phyloP scores from a whole-genome alignment of 1,140 invertebrate species.

The Drosophila kohkoa region DNA sequence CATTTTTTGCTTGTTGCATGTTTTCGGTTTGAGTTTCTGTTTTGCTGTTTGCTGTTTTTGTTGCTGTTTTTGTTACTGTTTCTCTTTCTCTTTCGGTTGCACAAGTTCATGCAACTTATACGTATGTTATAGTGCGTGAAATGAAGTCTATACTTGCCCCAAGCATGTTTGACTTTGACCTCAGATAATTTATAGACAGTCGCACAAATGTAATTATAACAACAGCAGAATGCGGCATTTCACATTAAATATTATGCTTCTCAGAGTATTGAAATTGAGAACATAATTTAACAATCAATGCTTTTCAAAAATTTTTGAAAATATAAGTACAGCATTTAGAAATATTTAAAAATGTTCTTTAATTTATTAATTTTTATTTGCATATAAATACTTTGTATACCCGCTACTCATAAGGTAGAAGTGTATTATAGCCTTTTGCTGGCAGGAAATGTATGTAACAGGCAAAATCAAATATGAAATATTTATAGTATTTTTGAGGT shows the following conservation, averaged over 20 bases:
- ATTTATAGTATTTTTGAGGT: too few species aligned
- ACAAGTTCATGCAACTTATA: too few species aligned
- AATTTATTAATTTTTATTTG: too few species aligned
- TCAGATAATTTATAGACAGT: slow-evolving; percentile 27
- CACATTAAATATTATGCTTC: neutral
- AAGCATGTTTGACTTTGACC: slow-evolving; percentile 16
- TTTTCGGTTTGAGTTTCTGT: neutral
- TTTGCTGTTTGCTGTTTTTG: too few species aligned
- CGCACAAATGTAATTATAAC: neutral
- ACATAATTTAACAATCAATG: neutral
- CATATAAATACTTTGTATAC: too few species aligned
- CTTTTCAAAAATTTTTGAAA: too few species aligned
- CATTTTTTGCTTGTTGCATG: slow-evolving; percentile 4
- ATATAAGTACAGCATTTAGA: too few species aligned
- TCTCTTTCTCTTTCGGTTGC: slow-evolving; percentile 4
- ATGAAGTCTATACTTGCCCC: slow-evolving; percentile 6
- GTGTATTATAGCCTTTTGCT: too few species aligned
- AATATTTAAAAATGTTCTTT: too few species aligned
- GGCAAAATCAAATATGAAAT: too few species aligned
- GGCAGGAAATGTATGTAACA: too few species aligned
- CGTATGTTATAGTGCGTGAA: neutral
- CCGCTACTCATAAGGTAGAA: too few species aligned
- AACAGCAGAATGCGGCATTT: neutral
- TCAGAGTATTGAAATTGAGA: neutral
- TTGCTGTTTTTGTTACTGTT: neutral